Evolutionary conservation across 2,113 vertebrate genomes (phyloP).

Genomic region (Scopus umbretta): DNA sequence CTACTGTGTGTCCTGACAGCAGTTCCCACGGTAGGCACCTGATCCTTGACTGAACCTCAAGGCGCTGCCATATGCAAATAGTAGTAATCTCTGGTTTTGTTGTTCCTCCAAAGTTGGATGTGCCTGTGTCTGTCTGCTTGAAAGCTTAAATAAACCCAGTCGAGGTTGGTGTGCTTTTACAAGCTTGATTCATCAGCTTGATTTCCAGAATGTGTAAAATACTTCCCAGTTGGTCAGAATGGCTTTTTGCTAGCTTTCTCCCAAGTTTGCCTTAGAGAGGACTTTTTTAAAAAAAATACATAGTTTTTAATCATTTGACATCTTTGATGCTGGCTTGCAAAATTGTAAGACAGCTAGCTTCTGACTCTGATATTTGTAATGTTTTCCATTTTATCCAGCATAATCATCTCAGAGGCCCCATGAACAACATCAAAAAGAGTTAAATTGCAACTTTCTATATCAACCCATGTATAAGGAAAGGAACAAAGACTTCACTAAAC

Average conservation of each 20-base stretch:
- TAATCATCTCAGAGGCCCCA: neutral
- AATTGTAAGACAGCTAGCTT: neutral
- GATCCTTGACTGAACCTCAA: slow-evolving; percentile 41
- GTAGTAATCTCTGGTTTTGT: slow-evolving; percentile 53
- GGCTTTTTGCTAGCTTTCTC: neutral
- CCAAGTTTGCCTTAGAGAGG: neutral
- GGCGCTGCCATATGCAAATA: slow-evolving; percentile 49
- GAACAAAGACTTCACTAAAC: neutral
- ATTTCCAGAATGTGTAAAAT: neutral
- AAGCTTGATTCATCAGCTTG: slow-evolving; percentile 1
- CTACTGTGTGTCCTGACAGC: slow-evolving; percentile 21
- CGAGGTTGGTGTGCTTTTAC: slow-evolving; percentile 24
- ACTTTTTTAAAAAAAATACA: neutral
- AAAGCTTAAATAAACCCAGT: slow-evolving; percentile 29
- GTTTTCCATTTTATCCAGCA: neutral
- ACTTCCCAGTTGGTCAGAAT: neutral
- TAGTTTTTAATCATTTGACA: neutral
- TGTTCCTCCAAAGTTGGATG: slow-evolving; percentile 21
- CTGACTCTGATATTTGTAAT: neutral
- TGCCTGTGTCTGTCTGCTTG: neutral
- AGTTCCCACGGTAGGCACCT: slow-evolving; percentile 28
- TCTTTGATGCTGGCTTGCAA: neutral
- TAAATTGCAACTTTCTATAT: neutral
- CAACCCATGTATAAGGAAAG: neutral
- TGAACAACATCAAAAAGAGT: neutral